phyloP scores from a whole-genome alignment of 2,113 vertebrate genomes.

The Pituophis catenifer region DNA sequence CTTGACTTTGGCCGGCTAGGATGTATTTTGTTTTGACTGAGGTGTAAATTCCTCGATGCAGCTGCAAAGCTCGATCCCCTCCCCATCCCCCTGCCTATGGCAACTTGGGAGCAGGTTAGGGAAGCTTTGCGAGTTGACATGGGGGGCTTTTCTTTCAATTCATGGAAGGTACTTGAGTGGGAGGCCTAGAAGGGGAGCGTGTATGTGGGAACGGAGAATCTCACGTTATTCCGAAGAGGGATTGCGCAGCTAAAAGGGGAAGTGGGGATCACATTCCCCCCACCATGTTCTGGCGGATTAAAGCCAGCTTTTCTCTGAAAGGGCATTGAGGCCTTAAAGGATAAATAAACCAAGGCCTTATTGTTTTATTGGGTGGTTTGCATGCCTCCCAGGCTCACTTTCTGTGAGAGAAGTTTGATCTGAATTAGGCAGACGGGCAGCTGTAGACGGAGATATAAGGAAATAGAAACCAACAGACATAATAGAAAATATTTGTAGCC shows the following conservation, averaged over 20 bases:
- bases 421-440: background rate
- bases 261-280: background rate
- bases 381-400: background rate
- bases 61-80: no score
- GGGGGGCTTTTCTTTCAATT: background rate
- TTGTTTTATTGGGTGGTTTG: background rate
- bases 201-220: background rate
- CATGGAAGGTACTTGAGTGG: background rate
- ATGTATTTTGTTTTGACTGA: no score
- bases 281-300: accelerated
- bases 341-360: background rate
- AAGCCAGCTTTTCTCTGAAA: background rate
- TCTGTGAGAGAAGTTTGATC: background rate
- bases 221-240: background rate
- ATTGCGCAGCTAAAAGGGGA: background rate
- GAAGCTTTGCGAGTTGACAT: no score
- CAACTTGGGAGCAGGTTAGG: no score
- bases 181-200: background rate
- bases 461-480: background rate
- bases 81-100: no score
- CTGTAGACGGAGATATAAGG: background rate
- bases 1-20: no score
- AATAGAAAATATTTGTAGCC: no score
- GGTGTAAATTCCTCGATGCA: no score
- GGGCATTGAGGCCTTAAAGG: background rate